Evolutionary conservation across 2,888 invertebrate genomes (phyloP).

Genomic region (Phania funesta): DNA sequence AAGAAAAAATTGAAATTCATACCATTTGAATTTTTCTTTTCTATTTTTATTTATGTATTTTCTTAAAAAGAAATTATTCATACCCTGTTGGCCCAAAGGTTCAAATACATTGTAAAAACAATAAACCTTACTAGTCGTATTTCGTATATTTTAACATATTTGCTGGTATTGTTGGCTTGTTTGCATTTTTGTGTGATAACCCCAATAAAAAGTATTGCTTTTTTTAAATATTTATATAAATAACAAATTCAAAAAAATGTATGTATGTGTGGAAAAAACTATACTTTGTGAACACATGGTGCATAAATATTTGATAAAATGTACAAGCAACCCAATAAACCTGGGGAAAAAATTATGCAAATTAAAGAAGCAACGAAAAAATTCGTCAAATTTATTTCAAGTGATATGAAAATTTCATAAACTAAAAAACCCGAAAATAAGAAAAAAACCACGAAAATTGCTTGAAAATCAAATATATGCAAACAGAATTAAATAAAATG

Average conservation of each 20-base stretch:
- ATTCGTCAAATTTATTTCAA: conserved; percentile 56
- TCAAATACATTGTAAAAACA: conserved; percentile 63
- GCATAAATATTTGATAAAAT: conserved; percentile 58
- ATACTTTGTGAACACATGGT: conserved; percentile 53
- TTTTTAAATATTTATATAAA: conserved; percentile 38
- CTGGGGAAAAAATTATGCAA: conserved; percentile 42
- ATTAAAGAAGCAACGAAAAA: conserved; percentile 41
- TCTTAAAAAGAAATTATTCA: conserved; percentile 59
- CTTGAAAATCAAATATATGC: conserved; percentile 48
- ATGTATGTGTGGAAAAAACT: conserved; percentile 11
- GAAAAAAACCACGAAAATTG: conserved; percentile 28
- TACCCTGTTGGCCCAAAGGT: conserved; percentile 55
- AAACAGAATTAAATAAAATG: conserved; percentile 35
- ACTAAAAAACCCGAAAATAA: not conserved
- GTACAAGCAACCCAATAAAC: conserved; percentile 20
- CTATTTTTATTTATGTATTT: conserved; percentile 24
- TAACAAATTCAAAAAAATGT: conserved; percentile 36
- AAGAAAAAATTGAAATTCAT: conserved; percentile 29
- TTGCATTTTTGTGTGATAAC: conserved; percentile 63
- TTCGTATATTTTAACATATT: conserved; percentile 44
- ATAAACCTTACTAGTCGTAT: conserved; percentile 61
- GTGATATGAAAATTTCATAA: conserved; percentile 58
- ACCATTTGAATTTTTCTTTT: conserved; percentile 35
- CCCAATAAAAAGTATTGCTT: conserved; percentile 59
- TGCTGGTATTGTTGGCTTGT: conserved; percentile 29